Conservation (phyloP, 2,797 vertebrate species). For the Hypotaenidia okinawae region DNA sequence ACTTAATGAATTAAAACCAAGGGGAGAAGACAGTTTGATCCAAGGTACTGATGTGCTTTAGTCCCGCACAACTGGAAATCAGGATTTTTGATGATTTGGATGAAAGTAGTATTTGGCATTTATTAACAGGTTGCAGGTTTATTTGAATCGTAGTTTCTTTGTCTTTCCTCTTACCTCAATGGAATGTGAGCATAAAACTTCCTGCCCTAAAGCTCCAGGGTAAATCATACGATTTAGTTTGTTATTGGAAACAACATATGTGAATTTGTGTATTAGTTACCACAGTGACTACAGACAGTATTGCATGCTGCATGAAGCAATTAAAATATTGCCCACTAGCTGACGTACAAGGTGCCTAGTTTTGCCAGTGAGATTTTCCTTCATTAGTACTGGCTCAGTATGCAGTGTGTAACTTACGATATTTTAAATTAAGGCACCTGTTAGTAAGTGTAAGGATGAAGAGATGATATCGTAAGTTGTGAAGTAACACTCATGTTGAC, state of each 20-base stretch:
- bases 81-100: conserved; percentile 16
- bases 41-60: neutral
- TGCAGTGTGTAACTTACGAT: neutral
- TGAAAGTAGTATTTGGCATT: neutral
- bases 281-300: neutral
- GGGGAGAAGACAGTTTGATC: neutral
- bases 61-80: conserved; percentile 1
- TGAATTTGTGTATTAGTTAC: conserved; percentile 48
- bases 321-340: neutral
- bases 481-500: conserved; percentile 29
- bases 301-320: neutral
- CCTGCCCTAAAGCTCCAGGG: conserved; percentile 14
- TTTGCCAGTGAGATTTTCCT: conserved; percentile 43
- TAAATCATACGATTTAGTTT: conserved; percentile 41
- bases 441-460: conserved; percentile 48
- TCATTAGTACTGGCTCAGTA: conserved; percentile 35
- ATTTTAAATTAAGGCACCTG: conserved; percentile 53
- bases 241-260: conserved; percentile 41
- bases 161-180: neutral
- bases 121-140: neutral
- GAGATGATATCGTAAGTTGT: conserved; percentile 35
- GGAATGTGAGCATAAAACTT: neutral
- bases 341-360: neutral
- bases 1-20: conserved; percentile 14
- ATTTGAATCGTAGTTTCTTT: neutral